A percentile compares a stretch with the other conserved stretches of the same genome.
Conservation (phyloP, 2,888 invertebrate species). For the Agelastica alni region DNA sequence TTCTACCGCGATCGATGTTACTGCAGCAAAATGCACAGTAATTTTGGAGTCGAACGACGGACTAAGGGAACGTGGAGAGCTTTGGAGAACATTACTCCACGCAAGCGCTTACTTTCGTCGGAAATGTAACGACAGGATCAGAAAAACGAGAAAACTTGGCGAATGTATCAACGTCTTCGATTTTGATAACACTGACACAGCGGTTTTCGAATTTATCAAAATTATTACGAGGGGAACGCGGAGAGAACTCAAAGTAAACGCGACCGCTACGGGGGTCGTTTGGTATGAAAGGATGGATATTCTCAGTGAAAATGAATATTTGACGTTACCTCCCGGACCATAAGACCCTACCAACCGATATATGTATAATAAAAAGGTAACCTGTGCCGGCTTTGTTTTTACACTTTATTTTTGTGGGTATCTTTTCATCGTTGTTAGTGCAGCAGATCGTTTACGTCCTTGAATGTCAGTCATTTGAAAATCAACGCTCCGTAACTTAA, state of each 20-base stretch:
- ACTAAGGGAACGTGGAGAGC: constrained; percentile 26
- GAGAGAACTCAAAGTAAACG: no score
- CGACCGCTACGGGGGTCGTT: no score
- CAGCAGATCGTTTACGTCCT: not conserved
- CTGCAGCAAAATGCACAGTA: constrained; percentile 25
- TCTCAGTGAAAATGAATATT: no score
- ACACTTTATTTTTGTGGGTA: no score
- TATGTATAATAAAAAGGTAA: no score
- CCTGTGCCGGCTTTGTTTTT: no score
- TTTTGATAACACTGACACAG: no score
- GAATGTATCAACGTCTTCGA: not conserved
- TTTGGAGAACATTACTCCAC: constrained; percentile 15
- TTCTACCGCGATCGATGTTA: constrained; percentile 29
- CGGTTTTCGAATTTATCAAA: no score
- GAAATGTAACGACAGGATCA: constrained; percentile 13
- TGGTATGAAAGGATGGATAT: no score
- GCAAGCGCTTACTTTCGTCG: constrained; percentile 24
- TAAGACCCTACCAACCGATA: no score
- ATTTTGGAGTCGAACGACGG: constrained; percentile 31
- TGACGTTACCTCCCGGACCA: no score
- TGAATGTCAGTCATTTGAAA: not conserved
- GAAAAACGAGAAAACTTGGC: constrained; percentile 1
- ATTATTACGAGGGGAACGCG: no score
- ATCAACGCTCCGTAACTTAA: not conserved
- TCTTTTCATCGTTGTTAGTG: not conserved